Conservation (phyloP, 2,888 invertebrate genomes). For the Diarsia mendica region DNA sequence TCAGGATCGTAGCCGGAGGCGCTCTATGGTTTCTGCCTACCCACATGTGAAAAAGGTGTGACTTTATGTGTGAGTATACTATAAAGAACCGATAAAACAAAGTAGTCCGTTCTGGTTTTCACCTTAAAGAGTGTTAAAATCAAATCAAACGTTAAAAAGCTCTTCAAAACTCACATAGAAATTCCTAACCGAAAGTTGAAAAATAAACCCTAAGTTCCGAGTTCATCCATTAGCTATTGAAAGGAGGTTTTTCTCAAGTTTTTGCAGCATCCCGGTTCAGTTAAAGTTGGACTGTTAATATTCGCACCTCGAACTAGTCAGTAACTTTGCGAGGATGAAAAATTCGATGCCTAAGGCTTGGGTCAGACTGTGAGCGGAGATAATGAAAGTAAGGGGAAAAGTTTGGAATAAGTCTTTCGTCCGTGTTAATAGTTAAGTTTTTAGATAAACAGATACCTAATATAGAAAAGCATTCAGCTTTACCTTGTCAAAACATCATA, state of each 20-base stretch:
- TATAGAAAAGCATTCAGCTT: neutral
- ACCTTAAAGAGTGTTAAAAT: neutral
- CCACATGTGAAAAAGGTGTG: no score
- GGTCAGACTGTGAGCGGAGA: conserved; percentile 45
- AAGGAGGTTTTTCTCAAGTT: conserved; percentile 60
- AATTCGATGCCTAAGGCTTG: conserved; percentile 75
- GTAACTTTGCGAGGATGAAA: conserved; percentile 78
- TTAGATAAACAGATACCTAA: neutral
- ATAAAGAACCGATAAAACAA: no score
- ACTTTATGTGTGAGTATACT: no score
- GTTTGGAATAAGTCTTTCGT: neutral
- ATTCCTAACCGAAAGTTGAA: neutral
- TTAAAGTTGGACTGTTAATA: conserved; percentile 78
- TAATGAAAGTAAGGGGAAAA: neutral
- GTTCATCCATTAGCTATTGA: conserved; percentile 46
- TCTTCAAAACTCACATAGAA: neutral
- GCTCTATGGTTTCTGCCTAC: no score
- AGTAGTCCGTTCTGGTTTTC: neutral
- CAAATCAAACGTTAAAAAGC: neutral
- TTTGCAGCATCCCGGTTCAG: conserved; percentile 66
- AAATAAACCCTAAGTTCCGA: conserved; percentile 19
- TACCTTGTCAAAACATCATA: neutral
- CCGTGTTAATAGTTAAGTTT: neutral
- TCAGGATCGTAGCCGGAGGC: no score
- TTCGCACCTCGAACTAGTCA: conserved; percentile 72